Percentiles rank a stretch among this genome's conserved stretches.
phyloP scores from a whole-genome alignment of 2,888 invertebrate species.

The Anticlea derivata region DNA sequence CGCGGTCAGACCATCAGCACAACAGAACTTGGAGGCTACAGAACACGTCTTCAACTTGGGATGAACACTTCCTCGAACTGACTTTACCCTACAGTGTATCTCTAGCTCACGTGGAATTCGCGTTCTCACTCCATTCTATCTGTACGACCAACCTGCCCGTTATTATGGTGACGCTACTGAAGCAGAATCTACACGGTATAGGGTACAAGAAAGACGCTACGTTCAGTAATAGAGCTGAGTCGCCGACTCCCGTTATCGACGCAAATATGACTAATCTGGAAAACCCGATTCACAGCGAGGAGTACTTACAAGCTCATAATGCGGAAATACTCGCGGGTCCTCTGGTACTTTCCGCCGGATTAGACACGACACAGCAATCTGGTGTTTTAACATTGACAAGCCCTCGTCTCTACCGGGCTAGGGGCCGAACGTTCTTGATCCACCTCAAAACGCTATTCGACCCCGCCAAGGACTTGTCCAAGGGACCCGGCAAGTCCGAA shows the following conservation, averaged over 20 bases:
- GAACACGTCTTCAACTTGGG: slow-evolving; percentile 95
- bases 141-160: slow-evolving; percentile 90
- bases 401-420: slow-evolving; percentile 90
- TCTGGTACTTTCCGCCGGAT: slow-evolving; percentile 89
- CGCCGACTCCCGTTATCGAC: slow-evolving; percentile 68
- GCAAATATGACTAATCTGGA: slow-evolving; percentile 76
- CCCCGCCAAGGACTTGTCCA: slow-evolving; percentile 85
- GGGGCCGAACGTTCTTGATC: slow-evolving; percentile 90
- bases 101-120: slow-evolving; percentile 95
- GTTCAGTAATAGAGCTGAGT: slow-evolving; percentile 66
- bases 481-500: slow-evolving; percentile 60
- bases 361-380: slow-evolving; percentile 93
- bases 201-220: slow-evolving; percentile 81
- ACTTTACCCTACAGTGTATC: slow-evolving; percentile 91
- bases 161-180: slow-evolving; percentile 88
- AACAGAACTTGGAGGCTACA: slow-evolving; percentile 95
- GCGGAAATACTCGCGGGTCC: slow-evolving; percentile 96
- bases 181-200: slow-evolving; percentile 84
- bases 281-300: slow-evolving; percentile 90
- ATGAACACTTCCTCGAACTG: slow-evolving; percentile 95
- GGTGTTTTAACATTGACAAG: slow-evolving; percentile 94
- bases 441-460: slow-evolving; percentile 90
- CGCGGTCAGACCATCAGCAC: slow-evolving; percentile 94
- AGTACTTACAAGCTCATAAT: slow-evolving; percentile 93
- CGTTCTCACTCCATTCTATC: slow-evolving; percentile 91